Conservation (phyloP, 1,140 invertebrate species). For the Drosophila jambulina region DNA sequence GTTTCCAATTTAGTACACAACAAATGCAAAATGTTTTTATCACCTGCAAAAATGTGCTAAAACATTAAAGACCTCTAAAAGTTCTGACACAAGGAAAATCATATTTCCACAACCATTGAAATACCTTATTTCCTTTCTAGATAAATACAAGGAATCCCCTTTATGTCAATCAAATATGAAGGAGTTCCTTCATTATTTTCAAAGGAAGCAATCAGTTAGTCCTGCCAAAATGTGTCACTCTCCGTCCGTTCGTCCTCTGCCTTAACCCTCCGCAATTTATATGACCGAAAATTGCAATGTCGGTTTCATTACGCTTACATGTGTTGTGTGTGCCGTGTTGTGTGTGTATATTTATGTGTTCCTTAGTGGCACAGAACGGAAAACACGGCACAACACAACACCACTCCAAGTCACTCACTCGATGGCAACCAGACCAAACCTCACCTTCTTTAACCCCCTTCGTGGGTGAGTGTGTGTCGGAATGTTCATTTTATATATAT, state of each 20-base stretch:
- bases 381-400: conserved; percentile 21
- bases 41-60: too few species aligned
- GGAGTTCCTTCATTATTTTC: conserved; percentile 23
- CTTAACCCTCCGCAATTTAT: conserved; percentile 20
- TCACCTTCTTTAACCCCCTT: conserved; percentile 21
- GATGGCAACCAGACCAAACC: conserved; percentile 4
- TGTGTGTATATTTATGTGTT: conserved; percentile 4
- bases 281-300: conserved; percentile 46
- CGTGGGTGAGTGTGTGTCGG: conserved; percentile 40
- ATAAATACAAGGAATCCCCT: conserved; percentile 5
- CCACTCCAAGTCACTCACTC: conserved; percentile 7
- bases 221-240: conserved; percentile 39
- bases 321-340: conserved; percentile 4
- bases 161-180: conserved; percentile 19
- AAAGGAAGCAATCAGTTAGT: conserved; percentile 25
- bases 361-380: conserved; percentile 28
- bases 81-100: neutral
- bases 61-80: neutral
- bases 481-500: conserved; percentile 58
- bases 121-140: conserved; percentile 12
- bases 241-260: neutral
- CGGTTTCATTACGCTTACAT: conserved; percentile 42
- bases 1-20: too few species aligned
- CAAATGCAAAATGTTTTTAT: too few species aligned
- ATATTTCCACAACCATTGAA: neutral